A percentile compares a stretch with the other conserved stretches of the same genome.
Conservation (phyloP, 2,797 vertebrate species). For the Oreochromis mossambicus region DNA sequence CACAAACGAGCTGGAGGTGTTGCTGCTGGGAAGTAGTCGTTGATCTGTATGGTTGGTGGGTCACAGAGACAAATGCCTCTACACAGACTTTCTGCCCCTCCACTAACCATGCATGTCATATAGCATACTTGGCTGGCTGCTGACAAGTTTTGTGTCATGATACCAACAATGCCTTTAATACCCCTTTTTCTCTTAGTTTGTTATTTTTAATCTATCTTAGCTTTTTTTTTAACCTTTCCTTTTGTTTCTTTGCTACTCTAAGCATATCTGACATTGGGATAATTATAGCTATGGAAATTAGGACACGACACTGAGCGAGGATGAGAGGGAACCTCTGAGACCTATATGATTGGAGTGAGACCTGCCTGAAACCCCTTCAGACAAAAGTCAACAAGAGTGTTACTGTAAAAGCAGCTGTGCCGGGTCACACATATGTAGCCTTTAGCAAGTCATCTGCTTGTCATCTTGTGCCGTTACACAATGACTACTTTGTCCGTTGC, state of each 20-base stretch:
- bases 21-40: neutral
- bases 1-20: neutral
- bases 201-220: neutral
- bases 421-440: neutral
- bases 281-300: slow-evolving; percentile 70
- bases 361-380: neutral
- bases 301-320: slow-evolving; percentile 42
- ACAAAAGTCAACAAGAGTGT: neutral
- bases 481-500: neutral
- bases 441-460: neutral
- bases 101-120: neutral
- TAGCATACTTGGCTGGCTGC: neutral
- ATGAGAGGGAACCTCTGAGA: neutral
- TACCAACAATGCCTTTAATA: neutral
- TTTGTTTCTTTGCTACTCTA: slow-evolving; percentile 12
- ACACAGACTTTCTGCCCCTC: neutral
- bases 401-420: neutral
- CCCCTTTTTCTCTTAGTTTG: neutral
- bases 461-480: neutral
- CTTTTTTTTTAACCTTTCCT: neutral
- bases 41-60: neutral
- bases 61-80: neutral
- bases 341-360: neutral
- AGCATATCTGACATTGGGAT: slow-evolving; percentile 41
- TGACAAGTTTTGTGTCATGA: neutral